phyloP scores from a whole-genome alignment of 2,797 vertebrate genomes.

The Pipistrellus kuhlii region DNA sequence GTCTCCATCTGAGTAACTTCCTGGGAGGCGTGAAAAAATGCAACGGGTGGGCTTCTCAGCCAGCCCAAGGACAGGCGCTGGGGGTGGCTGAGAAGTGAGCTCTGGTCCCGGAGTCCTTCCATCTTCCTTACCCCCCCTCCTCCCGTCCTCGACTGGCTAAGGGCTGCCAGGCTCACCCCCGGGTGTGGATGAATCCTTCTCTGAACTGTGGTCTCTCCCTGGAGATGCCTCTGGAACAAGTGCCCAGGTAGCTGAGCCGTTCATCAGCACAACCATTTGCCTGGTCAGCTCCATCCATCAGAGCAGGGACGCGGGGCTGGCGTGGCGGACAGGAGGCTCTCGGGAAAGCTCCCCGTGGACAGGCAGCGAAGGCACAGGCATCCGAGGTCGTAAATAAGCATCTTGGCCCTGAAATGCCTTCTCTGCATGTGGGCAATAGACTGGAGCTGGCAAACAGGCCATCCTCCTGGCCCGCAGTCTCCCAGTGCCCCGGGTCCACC shows the following conservation, averaged over 20 bases:
- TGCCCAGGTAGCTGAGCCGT: constrained; percentile 77
- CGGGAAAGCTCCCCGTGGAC: constrained; percentile 82
- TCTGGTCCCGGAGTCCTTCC: neutral
- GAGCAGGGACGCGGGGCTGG: constrained; percentile 69
- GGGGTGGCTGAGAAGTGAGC: constrained; percentile 29
- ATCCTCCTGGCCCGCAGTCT: neutral
- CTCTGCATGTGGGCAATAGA: constrained; percentile 77
- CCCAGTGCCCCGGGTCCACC: constrained; percentile 56
- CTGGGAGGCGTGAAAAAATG: constrained; percentile 55
- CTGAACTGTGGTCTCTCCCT: constrained; percentile 77
- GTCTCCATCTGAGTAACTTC: constrained; percentile 65
- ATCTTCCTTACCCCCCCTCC: constrained; percentile 5
- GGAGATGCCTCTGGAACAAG: constrained; percentile 80
- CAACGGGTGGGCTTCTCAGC: neutral
- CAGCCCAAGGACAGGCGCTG: constrained; percentile 19
- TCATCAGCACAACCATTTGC: constrained; percentile 87
- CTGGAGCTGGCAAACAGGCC: constrained; percentile 70
- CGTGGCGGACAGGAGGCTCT: constrained; percentile 58
- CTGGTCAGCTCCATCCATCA: constrained; percentile 81
- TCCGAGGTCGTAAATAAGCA: constrained; percentile 85
- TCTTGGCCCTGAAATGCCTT: constrained; percentile 81
- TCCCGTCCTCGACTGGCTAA: neutral
- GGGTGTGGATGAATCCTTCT: constrained; percentile 72
- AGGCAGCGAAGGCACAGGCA: constrained; percentile 82
- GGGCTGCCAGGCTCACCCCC: constrained; percentile 70